Conservation (phyloP, 2,113 vertebrate species). For the Tachycineta bicolor region DNA sequence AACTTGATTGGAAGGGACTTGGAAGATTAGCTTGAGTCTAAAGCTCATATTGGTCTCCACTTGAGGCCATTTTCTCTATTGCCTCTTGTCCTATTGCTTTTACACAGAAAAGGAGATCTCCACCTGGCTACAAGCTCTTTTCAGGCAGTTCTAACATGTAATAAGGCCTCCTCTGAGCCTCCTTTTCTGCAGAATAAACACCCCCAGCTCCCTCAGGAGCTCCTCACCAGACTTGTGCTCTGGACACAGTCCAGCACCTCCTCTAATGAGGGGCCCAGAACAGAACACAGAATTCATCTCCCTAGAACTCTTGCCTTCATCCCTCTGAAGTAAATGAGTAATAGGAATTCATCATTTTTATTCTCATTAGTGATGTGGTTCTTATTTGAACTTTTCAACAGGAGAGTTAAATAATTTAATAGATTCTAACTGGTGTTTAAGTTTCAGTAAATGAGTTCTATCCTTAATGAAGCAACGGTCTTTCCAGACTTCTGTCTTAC, state of each 20-base stretch:
- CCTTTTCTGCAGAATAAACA: neutral
- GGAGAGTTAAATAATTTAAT: neutral
- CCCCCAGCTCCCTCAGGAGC: neutral
- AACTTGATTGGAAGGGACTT: neutral
- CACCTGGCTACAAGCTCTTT: neutral
- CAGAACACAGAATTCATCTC: neutral
- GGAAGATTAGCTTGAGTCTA: neutral
- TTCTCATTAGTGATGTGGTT: neutral
- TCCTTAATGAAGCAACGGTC: neutral
- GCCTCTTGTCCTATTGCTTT: neutral
- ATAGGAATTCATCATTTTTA: neutral
- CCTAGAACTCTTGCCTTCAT: neutral
- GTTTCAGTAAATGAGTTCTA: slow-evolving; percentile 16
- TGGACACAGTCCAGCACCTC: neutral
- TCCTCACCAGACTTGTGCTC: neutral
- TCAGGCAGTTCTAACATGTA: neutral
- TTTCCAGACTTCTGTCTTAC: neutral
- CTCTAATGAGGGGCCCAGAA: neutral
- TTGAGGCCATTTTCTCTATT: neutral
- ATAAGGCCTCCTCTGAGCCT: neutral
- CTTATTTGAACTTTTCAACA: neutral
- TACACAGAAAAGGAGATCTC: neutral
- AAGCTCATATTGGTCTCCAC: neutral
- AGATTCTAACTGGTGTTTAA: neutral
- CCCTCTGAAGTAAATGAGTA: neutral